Percentiles rank a stretch among this genome's conserved stretches.
Evolutionary conservation across 2,888 invertebrate genomes (phyloP).

Genomic region (Herminia tarsipennalis): DNA sequence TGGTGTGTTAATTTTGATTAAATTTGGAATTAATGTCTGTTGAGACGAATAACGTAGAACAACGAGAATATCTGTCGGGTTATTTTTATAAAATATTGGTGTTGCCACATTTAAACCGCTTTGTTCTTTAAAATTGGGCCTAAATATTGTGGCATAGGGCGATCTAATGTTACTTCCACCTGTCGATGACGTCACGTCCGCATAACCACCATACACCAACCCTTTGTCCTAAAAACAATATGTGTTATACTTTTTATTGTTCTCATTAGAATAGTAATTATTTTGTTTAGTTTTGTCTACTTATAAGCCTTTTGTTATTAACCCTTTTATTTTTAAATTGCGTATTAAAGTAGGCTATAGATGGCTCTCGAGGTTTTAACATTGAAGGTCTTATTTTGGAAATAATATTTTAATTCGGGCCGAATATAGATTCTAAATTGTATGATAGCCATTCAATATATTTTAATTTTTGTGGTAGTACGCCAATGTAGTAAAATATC

Average conservation of each 20-base stretch:
- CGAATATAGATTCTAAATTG: too few species aligned
- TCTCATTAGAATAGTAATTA: constrained; percentile 1
- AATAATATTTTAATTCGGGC: too few species aligned
- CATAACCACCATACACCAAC: constrained; percentile 33
- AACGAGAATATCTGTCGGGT: background rate
- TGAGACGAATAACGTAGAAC: too few species aligned
- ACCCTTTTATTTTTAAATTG: too few species aligned
- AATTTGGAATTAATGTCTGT: too few species aligned
- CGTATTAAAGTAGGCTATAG: too few species aligned
- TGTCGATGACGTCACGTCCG: constrained; percentile 62
- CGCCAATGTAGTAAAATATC: too few species aligned
- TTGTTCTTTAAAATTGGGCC: constrained; percentile 14
- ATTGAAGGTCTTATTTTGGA: too few species aligned
- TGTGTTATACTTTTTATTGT: constrained; percentile 17
- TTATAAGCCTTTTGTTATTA: background rate
- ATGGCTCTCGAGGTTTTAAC: too few species aligned
- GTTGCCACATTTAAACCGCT: constrained; percentile 14
- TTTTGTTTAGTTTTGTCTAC: background rate
- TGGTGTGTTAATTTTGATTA: too few species aligned
- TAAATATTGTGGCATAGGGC: constrained; percentile 19
- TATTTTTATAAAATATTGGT: background rate
- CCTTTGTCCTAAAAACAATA: constrained; percentile 45
- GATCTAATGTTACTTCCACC: constrained; percentile 49
- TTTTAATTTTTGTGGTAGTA: too few species aligned
- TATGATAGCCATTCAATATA: too few species aligned